A percentile compares a stretch with the other conserved stretches of the same genome.
Conservation (phyloP, 1,140 invertebrate genomes). For the Pinna nobilis region DNA sequence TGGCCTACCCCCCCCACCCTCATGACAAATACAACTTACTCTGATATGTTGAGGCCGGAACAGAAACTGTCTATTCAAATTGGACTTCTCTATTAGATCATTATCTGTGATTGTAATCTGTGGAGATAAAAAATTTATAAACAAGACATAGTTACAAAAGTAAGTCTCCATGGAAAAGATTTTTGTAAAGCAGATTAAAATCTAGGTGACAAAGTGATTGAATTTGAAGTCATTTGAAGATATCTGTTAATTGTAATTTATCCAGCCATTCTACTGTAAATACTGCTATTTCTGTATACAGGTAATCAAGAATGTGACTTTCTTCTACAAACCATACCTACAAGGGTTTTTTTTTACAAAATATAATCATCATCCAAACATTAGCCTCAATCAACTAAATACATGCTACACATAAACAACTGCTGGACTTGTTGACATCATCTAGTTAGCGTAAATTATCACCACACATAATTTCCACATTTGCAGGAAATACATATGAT, state of each 20-base stretch:
- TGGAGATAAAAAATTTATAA: slow-evolving; percentile 24
- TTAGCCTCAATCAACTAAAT: background rate
- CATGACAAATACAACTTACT: slow-evolving; percentile 43
- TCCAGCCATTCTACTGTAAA: no score
- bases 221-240: no score
- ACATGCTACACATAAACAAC: background rate
- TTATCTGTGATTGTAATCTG: slow-evolving; percentile 90
- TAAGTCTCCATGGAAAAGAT: background rate
- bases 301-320: no score
- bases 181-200: background rate
- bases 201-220: no score
- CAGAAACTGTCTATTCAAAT: slow-evolving; percentile 98
- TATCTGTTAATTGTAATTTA: no score
- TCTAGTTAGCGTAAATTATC: background rate
- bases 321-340: no score
- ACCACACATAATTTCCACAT: background rate
- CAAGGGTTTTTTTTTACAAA: no score
- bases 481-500: no score
- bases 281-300: no score
- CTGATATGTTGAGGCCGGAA: slow-evolving; percentile 83
- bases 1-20: no score
- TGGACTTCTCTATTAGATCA: slow-evolving; percentile 99
- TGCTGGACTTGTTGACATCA: no score
- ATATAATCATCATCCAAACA: background rate
- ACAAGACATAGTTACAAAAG: background rate